A percentile compares a stretch with the other conserved stretches of the same genome.
Evolutionary conservation across 2,888 invertebrate genomes (phyloP).

Genomic region (Pandemis corylana): DNA sequence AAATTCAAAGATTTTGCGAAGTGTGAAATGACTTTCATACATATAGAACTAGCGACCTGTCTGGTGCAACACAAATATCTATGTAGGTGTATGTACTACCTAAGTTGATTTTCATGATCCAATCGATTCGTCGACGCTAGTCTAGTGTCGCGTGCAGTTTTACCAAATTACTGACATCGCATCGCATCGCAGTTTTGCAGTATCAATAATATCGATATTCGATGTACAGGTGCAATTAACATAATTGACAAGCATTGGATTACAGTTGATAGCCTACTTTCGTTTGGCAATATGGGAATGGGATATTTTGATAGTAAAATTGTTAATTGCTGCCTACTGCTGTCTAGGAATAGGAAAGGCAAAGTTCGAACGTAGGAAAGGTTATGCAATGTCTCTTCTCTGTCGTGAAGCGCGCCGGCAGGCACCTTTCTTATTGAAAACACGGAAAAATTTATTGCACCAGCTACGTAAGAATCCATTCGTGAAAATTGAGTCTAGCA

Average conservation of each 20-base stretch:
- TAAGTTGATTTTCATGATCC: slow-evolving; percentile 12
- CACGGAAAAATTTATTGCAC: neutral
- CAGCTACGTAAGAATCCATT: neutral
- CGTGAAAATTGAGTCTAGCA: neutral
- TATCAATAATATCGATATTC: slow-evolving; percentile 15
- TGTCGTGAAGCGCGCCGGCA: slow-evolving; percentile 1
- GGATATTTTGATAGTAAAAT: neutral
- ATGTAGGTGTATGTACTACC: neutral
- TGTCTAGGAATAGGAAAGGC: neutral
- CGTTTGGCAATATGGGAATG: neutral
- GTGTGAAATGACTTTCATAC: too few relatives aligned
- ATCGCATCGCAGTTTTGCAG: neutral
- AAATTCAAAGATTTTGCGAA: too few relatives aligned
- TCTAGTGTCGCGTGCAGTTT: slow-evolving; percentile 23
- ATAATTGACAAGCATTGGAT: neutral
- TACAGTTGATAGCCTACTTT: neutral
- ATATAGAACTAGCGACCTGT: too few relatives aligned
- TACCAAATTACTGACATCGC: slow-evolving; percentile 9
- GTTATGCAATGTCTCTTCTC: neutral
- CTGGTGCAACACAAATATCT: too few relatives aligned
- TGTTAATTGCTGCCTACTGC: neutral
- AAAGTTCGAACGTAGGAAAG: neutral
- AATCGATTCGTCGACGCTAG: slow-evolving; percentile 13
- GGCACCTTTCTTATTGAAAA: neutral
- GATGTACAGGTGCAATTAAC: neutral